Conservation (phyloP, 2,797 vertebrate species). For the Hydrolagus colliei region DNA sequence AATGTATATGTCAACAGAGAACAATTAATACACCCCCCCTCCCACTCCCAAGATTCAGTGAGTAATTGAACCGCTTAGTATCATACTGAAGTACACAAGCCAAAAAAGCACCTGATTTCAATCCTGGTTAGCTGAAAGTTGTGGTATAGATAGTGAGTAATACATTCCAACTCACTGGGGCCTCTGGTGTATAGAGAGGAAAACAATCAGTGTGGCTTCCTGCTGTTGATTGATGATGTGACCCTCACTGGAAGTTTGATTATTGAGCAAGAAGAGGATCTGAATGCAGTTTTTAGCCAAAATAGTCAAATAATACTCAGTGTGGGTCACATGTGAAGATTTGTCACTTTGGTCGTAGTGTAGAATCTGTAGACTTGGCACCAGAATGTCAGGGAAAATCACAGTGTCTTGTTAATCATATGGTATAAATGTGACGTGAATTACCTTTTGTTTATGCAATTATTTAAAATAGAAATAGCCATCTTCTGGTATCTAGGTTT, state of each 20-base stretch:
- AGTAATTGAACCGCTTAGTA: neutral
- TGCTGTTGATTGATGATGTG: neutral
- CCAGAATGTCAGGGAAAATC: neutral
- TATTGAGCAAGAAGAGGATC: too few species aligned
- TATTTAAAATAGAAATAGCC: too few species aligned
- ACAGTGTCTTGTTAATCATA: too few species aligned
- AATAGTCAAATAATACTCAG: neutral
- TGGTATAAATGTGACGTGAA: too few species aligned
- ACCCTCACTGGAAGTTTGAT: neutral
- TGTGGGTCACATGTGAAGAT: neutral
- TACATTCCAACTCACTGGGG: neutral
- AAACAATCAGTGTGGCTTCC: neutral
- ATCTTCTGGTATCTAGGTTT: too few species aligned
- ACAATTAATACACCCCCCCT: too few species aligned
- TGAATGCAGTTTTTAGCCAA: neutral
- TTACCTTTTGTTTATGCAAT: too few species aligned
- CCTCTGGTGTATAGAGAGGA: neutral
- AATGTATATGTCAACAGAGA: too few species aligned
- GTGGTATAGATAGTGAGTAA: neutral
- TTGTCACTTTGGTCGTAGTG: neutral
- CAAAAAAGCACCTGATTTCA: neutral
- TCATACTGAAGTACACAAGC: neutral
- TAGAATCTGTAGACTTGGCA: neutral
- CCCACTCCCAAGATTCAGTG: neutral
- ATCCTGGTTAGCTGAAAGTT: neutral